Conservation (phyloP, 2,888 invertebrate species). For the Drosophila leonis region DNA sequence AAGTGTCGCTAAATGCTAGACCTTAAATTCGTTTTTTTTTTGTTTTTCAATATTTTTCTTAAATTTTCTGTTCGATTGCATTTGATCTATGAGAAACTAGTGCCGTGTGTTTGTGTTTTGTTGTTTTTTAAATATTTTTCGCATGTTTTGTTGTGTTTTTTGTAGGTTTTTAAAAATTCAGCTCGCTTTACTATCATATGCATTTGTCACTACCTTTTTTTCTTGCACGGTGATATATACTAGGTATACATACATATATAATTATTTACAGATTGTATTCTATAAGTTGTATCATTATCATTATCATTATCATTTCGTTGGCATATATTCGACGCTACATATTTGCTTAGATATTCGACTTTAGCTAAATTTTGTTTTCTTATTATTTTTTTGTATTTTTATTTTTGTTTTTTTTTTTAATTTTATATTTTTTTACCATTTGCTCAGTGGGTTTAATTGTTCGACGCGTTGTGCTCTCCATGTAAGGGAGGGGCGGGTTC, state of each 20-base stretch:
- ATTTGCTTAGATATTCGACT: slow-evolving; percentile 60
- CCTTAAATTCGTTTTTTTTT: slow-evolving; percentile 79
- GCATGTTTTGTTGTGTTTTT: slow-evolving; percentile 14
- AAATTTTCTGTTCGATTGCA: slow-evolving; percentile 51
- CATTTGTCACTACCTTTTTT: slow-evolving; percentile 55
- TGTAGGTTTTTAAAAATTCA: slow-evolving; percentile 66
- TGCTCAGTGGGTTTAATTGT: slow-evolving; percentile 81
- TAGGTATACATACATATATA: slow-evolving; percentile 51
- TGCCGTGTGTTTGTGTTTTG: slow-evolving; percentile 24
- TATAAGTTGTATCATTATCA: slow-evolving; percentile 49
- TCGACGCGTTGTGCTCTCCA: slow-evolving; percentile 62
- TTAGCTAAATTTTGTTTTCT: slow-evolving; percentile 41
- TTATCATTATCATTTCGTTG: slow-evolving; percentile 55
- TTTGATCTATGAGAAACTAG: slow-evolving; percentile 61
- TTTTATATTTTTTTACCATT: slow-evolving; percentile 40
- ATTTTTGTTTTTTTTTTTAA: not conserved
- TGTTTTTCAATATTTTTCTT: slow-evolving; percentile 25
- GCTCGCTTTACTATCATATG: slow-evolving; percentile 68
- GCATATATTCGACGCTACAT: slow-evolving; percentile 63
- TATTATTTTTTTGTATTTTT: slow-evolving; percentile 1
- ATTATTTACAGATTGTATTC: slow-evolving; percentile 66
- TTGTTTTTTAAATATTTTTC: not conserved
- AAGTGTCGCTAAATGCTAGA: slow-evolving; percentile 77
- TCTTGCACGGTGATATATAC: slow-evolving; percentile 49
- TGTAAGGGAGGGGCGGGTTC: slow-evolving; percentile 45